A percentile compares a stretch with the other conserved stretches of the same genome.
Evolutionary conservation across 2,888 invertebrate species (phyloP).

Genomic region (Cerceris rybyensis): DNA sequence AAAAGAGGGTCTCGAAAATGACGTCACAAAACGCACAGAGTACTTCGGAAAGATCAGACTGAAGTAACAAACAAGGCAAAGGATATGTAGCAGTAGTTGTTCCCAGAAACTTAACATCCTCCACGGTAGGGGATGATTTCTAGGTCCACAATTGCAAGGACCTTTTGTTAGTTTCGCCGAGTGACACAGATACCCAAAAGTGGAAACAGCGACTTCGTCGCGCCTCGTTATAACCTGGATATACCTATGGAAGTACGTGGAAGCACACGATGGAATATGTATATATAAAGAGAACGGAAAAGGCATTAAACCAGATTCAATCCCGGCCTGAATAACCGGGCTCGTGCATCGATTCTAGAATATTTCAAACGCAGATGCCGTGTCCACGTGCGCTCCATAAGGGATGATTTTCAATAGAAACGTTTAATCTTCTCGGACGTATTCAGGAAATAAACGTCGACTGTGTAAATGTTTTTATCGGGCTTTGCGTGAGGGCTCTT

Average conservation of each 20-base stretch:
- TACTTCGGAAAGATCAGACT: no score
- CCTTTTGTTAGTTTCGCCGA: no score
- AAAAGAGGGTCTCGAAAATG: no score
- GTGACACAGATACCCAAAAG: no score
- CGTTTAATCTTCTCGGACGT: neutral
- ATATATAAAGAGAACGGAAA: slow-evolving; percentile 48
- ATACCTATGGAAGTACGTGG: slow-evolving; percentile 3
- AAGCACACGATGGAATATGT: slow-evolving; percentile 1
- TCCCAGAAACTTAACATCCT: no score
- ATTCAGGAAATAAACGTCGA: neutral
- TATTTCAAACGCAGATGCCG: slow-evolving; percentile 19
- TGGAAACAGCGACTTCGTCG: no score
- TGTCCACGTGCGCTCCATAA: neutral
- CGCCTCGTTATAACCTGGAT: neutral
- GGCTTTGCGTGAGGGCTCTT: neutral
- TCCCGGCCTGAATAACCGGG: slow-evolving; percentile 53
- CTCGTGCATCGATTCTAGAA: slow-evolving; percentile 22
- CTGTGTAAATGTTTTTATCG: slow-evolving; percentile 3
- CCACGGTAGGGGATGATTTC: no score
- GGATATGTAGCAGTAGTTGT: no score
- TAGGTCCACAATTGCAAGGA: no score
- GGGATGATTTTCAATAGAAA: slow-evolving; percentile 6
- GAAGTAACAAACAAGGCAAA: no score
- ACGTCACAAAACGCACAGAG: neutral
- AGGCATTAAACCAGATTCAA: slow-evolving; percentile 63